These are phyloP conservation scores for Vanessa tameamea DNA, from an alignment of 1,140 invertebrate genomes.

Conservation along the genomic window DNA sequence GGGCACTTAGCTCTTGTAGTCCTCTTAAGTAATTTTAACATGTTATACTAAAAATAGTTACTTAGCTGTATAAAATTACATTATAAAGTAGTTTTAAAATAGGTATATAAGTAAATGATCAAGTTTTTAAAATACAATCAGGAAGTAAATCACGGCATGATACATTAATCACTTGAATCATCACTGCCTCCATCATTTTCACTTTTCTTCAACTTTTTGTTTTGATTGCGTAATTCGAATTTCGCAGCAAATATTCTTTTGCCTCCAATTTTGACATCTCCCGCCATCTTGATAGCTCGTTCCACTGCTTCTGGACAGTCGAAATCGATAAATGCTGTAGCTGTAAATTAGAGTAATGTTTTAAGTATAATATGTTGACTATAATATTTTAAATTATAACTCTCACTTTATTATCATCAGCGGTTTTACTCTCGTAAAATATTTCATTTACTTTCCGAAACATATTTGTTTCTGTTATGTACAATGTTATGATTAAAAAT, in stretches of 20 bases:
- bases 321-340: constrained; percentile 64
- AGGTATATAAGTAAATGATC: neutral
- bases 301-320: constrained; percentile 57
- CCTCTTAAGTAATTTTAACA: neutral
- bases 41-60: neutral
- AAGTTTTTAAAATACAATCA: neutral
- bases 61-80: neutral
- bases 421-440: no score
- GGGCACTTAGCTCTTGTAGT: no score
- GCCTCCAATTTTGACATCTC: constrained; percentile 47
- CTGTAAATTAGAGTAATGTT: constrained; percentile 44
- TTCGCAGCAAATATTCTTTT: constrained; percentile 56
- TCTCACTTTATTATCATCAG: no score
- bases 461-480: no score
- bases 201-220: constrained; percentile 32
- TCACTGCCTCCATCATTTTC: constrained; percentile 39
- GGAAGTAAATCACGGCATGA: neutral
- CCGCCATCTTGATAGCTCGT: constrained; percentile 47
- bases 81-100: neutral
- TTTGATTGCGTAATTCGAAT: constrained; percentile 45
- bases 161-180: constrained; percentile 42
- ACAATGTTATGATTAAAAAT: no score
- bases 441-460: no score
- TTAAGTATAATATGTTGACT: no score
- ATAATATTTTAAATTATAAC: no score